Base-by-base conservation (phyloP, 2,797 vertebrate species). In the Leontopithecus rosalia region DNA sequence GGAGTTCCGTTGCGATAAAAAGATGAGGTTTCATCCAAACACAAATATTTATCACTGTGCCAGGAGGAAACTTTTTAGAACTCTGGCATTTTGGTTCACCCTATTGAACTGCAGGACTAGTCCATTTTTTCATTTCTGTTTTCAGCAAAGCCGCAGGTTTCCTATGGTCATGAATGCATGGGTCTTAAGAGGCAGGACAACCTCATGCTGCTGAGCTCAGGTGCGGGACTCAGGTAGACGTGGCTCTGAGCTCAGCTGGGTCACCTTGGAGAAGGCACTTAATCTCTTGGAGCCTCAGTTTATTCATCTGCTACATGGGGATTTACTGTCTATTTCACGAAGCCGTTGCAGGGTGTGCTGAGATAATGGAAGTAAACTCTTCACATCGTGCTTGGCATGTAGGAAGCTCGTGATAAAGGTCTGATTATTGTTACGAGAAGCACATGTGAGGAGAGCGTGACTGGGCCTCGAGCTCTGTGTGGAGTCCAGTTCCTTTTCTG, bases 81-180 rank as follows among this genome's bases (percentile, higher is more conserved):
- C 64, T 43, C 13, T 5, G 9, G 85, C 36, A 2, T 94, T 67
- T 86, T 73, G 83, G 64, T 72, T 90, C 36, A 58, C 64, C n/a
- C 30, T 33, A 0, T 50, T 17, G 50, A 91, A 43, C 55, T 9
- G 3, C 12, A 26, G 43, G 61, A 30, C 55, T 26, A 7, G 14
- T 33, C 36, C 39, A 28, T 22, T 41, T 75, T 61, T 61, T 91
- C 4, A 39, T 52, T 86, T 88, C 83, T 77, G 28, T 43, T 67
- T 96, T 94, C 64, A 77, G 75, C 41, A 73, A 81, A 95, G 79
- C 73, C 39, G 2, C 55, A 48, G 77, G 52, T 72, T 64, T 67
- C 58, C 86, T 82, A 15, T 11, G 9, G 22, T 58, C 22, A 3
- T 76, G 36, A 39, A 39, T 10, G 2, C 11, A 0, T 12, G 43